Percentiles rank a stretch among this genome's conserved stretches.
phyloP scores from a whole-genome alignment of 1,140 invertebrate genomes.

The Laupala kohalensis region DNA sequence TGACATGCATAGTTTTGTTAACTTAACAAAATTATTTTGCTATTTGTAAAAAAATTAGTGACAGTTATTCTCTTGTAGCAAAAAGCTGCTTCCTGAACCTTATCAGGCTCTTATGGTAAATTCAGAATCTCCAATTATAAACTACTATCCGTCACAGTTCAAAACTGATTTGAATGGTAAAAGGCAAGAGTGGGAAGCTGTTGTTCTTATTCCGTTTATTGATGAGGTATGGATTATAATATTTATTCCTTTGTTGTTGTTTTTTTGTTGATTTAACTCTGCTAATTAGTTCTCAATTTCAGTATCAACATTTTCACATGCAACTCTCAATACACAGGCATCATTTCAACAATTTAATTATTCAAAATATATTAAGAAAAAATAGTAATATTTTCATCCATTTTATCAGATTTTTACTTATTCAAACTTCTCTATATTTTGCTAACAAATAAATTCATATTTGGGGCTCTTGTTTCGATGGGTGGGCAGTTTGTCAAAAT shows the following conservation, averaged over 20 bases:
- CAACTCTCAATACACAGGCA: too few relatives aligned
- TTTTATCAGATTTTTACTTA: too few relatives aligned
- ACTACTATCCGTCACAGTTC: slow-evolving; percentile 86
- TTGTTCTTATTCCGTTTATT: slow-evolving; percentile 94
- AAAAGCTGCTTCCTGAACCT: slow-evolving; percentile 59
- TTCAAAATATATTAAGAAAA: too few relatives aligned
- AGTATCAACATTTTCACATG: neutral
- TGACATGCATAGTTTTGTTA: neutral
- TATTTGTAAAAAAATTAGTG: neutral
- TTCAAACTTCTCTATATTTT: too few relatives aligned
- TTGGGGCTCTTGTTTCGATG: too few relatives aligned
- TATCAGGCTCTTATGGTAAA: slow-evolving; percentile 75
- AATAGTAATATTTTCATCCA: too few relatives aligned
- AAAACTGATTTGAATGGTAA: slow-evolving; percentile 88
- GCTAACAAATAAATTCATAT: too few relatives aligned
- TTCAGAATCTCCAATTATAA: slow-evolving; percentile 66
- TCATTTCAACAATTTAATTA: too few relatives aligned
- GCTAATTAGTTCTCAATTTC: neutral
- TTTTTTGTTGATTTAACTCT: neutral
- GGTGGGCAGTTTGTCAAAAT: too few relatives aligned
- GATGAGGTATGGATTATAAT: slow-evolving; percentile 51
- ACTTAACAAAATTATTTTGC: neutral
- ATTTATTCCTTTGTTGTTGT: neutral
- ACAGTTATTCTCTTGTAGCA: slow-evolving; percentile 31
- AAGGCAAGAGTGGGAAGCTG: slow-evolving; percentile 92